Evolutionary conservation across 2,797 vertebrate species (phyloP).

Genomic region (Graptemys geographica): DNA sequence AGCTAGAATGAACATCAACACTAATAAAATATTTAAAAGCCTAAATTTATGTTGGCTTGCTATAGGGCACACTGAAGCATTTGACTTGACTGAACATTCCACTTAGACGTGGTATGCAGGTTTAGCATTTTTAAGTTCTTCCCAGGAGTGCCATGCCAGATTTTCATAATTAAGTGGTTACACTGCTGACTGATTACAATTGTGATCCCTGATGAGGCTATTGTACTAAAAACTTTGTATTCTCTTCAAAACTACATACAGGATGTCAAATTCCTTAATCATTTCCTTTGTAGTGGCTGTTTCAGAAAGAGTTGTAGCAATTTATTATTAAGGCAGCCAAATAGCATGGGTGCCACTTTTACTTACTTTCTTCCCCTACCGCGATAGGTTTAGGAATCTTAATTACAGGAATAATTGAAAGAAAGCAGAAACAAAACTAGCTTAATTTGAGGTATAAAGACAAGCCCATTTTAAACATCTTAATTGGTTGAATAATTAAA

Average conservation of each 20-base stretch:
- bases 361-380: conserved; percentile 1
- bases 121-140: conserved; percentile 55
- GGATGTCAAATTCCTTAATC: conserved; percentile 24
- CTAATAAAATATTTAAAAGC: conserved; percentile 60
- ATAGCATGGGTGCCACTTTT: background rate
- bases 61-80: conserved; percentile 41
- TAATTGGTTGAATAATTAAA: conserved; percentile 58
- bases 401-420: conserved; percentile 65
- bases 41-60: conserved; percentile 33
- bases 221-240: conserved; percentile 42
- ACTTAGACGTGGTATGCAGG: conserved; percentile 36
- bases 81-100: conserved; percentile 65
- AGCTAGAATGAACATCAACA: conserved; percentile 25
- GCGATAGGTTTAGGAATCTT: conserved; percentile 46
- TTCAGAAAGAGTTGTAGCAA: conserved; percentile 9
- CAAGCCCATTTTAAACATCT: conserved; percentile 55
- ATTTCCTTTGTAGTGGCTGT: conserved; percentile 1
- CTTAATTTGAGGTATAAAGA: conserved; percentile 52
- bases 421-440: conserved; percentile 47
- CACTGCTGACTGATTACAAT: conserved; percentile 48
- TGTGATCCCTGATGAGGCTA: conserved; percentile 40
- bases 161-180: conserved; percentile 67
- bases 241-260: conserved; percentile 38
- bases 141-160: conserved; percentile 54
- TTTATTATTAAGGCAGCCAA: conserved; percentile 41